phyloP scores from a whole-genome alignment of 2,113 vertebrate genomes.

The Lipotes vexillifer region DNA sequence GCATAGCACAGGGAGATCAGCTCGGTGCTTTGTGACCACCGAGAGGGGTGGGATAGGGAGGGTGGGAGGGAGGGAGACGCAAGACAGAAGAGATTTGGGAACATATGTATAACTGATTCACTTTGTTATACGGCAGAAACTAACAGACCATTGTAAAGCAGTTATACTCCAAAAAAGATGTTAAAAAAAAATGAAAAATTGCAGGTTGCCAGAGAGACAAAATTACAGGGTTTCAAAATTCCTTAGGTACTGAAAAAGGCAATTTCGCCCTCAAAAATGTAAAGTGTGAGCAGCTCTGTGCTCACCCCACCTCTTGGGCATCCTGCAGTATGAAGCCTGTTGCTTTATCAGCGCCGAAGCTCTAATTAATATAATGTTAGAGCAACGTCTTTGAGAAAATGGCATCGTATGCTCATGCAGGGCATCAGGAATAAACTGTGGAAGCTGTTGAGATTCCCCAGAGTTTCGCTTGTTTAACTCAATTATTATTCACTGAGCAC shows the following conservation, averaged over 20 bases:
- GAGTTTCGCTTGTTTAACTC: not conserved
- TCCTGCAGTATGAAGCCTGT: not conserved
- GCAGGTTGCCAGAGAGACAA: conserved; percentile 9
- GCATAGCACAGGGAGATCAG: no score
- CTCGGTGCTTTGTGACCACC: no score
- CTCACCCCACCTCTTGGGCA: not conserved
- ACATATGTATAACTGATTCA: no score
- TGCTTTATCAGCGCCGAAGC: not conserved
- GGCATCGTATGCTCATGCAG: rapidly evolving
- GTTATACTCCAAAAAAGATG: no score
- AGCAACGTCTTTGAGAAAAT: not conserved
- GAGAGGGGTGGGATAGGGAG: no score
- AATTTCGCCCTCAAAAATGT: not conserved
- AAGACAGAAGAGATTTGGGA: no score
- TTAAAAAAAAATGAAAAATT: conserved; percentile 52
- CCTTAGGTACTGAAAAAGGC: not conserved
- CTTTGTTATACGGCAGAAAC: no score
- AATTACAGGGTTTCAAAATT: conserved; percentile 54
- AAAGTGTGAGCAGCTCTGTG: not conserved
- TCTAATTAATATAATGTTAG: not conserved
- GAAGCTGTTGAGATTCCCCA: not conserved
- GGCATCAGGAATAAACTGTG: not conserved
- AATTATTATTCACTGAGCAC: not conserved
- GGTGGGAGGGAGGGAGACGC: no score
- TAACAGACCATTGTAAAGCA: no score